Evolutionary conservation across 1,140 invertebrate species (phyloP).

Genomic region (Lepidurus packardi): DNA sequence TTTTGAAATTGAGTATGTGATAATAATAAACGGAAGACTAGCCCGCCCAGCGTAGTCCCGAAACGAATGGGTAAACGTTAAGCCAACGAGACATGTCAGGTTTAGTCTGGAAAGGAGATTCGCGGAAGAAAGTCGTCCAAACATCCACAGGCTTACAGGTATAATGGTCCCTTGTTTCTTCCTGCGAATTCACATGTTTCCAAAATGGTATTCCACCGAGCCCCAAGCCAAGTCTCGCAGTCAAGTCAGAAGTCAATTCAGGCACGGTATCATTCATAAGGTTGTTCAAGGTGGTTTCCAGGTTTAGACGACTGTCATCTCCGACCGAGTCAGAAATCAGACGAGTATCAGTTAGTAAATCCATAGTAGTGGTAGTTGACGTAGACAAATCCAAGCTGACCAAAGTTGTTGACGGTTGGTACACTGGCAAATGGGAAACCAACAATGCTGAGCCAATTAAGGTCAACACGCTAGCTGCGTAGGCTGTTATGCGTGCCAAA

Average conservation of each 20-base stretch:
- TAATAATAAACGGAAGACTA: not conserved
- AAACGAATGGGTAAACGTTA: not conserved
- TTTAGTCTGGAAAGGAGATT: not conserved
- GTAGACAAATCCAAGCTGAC: not conserved
- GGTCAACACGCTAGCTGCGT: conserved; percentile 63
- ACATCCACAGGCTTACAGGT: not conserved
- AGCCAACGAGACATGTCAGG: conserved; percentile 1
- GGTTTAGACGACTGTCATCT: not conserved
- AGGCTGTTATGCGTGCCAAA: conserved; percentile 60
- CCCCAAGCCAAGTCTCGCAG: not conserved
- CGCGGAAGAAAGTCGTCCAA: not conserved
- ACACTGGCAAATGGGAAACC: conserved; percentile 31
- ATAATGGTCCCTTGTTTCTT: not conserved
- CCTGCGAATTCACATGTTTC: not conserved
- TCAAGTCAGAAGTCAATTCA: not conserved
- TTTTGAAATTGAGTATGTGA: not conserved
- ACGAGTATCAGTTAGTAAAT: not conserved
- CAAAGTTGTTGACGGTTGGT: not conserved
- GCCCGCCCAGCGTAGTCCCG: not conserved
- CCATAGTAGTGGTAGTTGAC: not conserved
- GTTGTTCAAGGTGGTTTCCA: not conserved
- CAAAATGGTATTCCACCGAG: not conserved
- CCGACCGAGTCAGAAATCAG: not conserved
- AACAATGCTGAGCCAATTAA: conserved; percentile 60
- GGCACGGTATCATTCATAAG: not conserved